A percentile compares a stretch with the other conserved stretches of the same genome.
Conservation (phyloP, 2,888 invertebrate species). For the Microdon myrmicae region DNA sequence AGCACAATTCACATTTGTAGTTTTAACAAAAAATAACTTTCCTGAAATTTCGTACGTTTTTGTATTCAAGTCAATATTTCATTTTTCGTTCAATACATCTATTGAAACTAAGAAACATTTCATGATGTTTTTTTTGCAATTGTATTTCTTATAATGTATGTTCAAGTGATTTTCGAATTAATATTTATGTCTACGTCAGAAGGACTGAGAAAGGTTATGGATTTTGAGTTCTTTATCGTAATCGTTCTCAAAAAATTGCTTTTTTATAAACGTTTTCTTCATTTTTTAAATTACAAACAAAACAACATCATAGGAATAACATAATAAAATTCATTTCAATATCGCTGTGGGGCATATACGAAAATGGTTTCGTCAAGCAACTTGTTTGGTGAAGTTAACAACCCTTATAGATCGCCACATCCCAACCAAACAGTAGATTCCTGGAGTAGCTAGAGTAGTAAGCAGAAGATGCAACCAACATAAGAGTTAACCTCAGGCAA, state of each 20-base stretch:
- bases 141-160: background rate
- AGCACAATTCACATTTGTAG: slow-evolving; percentile 2
- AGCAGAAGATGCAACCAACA: too few species aligned
- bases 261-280: slow-evolving; percentile 13
- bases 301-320: slow-evolving; percentile 11
- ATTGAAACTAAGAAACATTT: slow-evolving; percentile 14
- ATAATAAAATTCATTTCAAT: too few species aligned
- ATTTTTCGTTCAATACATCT: slow-evolving; percentile 8
- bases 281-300: slow-evolving; percentile 27
- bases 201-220: slow-evolving; percentile 46
- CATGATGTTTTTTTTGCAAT: background rate
- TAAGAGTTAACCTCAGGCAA: too few species aligned
- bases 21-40: too few species aligned
- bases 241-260: slow-evolving; percentile 11
- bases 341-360: too few species aligned
- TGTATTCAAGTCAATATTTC: too few species aligned
- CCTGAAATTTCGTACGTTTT: too few species aligned
- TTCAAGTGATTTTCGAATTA: slow-evolving; percentile 10
- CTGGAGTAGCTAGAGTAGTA: too few species aligned
- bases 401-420: too few species aligned
- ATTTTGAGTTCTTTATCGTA: slow-evolving; percentile 6
- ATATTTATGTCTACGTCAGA: slow-evolving; percentile 19
- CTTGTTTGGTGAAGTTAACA: too few species aligned
- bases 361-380: too few species aligned
- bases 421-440: too few species aligned